Evolutionary conservation across 2,113 vertebrate genomes (phyloP), one percentile per base, ranked within the genome.

Genomic region (Rhipidura dahli): DNA sequence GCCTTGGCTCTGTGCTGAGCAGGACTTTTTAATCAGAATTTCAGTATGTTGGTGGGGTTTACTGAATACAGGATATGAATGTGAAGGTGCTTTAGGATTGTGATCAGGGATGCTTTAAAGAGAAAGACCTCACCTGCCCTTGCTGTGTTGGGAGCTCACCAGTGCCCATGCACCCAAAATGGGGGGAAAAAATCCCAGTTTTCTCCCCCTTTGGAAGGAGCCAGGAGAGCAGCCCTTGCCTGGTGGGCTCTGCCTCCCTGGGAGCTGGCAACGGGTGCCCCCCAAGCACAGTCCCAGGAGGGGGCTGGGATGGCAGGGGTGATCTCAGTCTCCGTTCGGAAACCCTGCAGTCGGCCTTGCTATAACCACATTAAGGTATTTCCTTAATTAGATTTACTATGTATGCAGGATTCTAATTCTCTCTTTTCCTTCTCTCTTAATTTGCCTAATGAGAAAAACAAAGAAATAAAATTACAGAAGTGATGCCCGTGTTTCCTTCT

Each of bases 351-450:
- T 21, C 12, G 6, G 80, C 59, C 63, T 70, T 40, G 83, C 19
- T 17, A 0, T 91, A 92, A 89, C 72, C 15, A 9, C 91, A 81
- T 96, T 93, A 87, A 90, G 83, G 87, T 93, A 87, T 96, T 91
- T 96, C 80, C 89, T 91, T 89, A 81, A 94, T 93, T 83, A 81
- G 77, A 81, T 95, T 94, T 92, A 81, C 72, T 61, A 89, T 93
- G 69, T 73, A 60, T 70, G 89, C 66, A 87, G 72, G 79, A 87
- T 91, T 89, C 81, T 69, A 70, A 66, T 95, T 83, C 60, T 86
- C 82, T 69, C 65, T 87, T 94, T 81, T 60, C 45, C 56, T 71
- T 64, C 66, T 71, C 33, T 81, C 76, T 50, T 83, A 70, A 96
- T 96, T 95, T 93, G 60, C 68, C 64, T 94, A 81, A 95, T 66